Conservation (phyloP, 1,140 invertebrate genomes). For the Drosophila sp. region DNA sequence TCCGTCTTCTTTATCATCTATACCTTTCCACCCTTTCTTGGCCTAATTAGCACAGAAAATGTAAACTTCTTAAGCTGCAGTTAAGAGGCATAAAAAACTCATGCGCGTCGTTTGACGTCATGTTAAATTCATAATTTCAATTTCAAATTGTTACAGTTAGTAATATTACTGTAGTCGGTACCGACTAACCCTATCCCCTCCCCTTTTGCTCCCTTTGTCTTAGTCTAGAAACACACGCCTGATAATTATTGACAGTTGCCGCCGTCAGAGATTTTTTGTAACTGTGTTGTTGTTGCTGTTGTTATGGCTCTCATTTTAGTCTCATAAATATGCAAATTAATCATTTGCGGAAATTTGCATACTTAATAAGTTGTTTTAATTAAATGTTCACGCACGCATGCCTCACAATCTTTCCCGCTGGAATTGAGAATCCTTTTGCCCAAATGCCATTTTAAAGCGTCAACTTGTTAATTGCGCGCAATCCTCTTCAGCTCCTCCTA, state of each 20-base stretch:
- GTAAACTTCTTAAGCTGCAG: constrained; percentile 79
- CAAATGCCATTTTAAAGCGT: constrained; percentile 59
- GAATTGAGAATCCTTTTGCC: constrained; percentile 67
- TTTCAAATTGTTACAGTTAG: constrained; percentile 69
- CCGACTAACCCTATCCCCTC: neutral
- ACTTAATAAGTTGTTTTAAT: constrained; percentile 82
- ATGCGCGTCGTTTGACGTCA: constrained; percentile 70
- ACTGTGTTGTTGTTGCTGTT: constrained; percentile 45
- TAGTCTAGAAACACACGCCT: constrained; percentile 44
- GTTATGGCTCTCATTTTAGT: constrained; percentile 77
- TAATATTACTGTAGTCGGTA: constrained; percentile 11
- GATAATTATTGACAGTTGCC: constrained; percentile 80
- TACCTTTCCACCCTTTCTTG: constrained; percentile 14
- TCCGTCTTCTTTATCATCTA: neutral
- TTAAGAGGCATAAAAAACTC: constrained; percentile 80
- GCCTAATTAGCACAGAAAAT: constrained; percentile 60
- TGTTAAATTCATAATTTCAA: constrained; percentile 80
- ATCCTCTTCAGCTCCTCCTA: neutral
- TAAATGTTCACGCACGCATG: constrained; percentile 83
- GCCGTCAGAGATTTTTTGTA: constrained; percentile 46
- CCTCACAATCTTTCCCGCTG: constrained; percentile 75
- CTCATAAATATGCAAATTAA: constrained; percentile 83
- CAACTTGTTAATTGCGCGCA: constrained; percentile 62
- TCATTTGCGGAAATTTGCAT: constrained; percentile 83
- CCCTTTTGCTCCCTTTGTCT: neutral